Percentiles rank a stretch among this genome's conserved stretches.
Evolutionary conservation across 2,113 vertebrate genomes (phyloP).

Genomic region (Macaca fascicularis): T2T-MFA8v1.1 NC_088376.1:145167501-145168000

Average conservation of each 20-base stretch:
- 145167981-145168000: neutral
- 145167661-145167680: neutral
- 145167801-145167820: neutral
- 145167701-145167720: neutral
- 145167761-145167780: neutral
- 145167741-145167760: neutral
- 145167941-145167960: neutral
- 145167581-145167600: neutral
- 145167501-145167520: neutral
- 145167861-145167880: neutral
- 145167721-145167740: neutral
- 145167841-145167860: neutral
- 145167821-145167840: neutral
- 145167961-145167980: neutral
- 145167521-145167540: neutral
- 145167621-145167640: neutral
- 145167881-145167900: neutral
- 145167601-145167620: neutral
- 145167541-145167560: neutral
- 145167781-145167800: neutral
- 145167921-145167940: neutral
- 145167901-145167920: neutral
- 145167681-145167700: neutral
- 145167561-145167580: neutral
- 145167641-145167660: neutral